Evolutionary conservation across 2,797 vertebrate genomes (phyloP), one percentile per base, ranked within the genome.

Genomic region (Gymnocypris eckloni): DNA sequence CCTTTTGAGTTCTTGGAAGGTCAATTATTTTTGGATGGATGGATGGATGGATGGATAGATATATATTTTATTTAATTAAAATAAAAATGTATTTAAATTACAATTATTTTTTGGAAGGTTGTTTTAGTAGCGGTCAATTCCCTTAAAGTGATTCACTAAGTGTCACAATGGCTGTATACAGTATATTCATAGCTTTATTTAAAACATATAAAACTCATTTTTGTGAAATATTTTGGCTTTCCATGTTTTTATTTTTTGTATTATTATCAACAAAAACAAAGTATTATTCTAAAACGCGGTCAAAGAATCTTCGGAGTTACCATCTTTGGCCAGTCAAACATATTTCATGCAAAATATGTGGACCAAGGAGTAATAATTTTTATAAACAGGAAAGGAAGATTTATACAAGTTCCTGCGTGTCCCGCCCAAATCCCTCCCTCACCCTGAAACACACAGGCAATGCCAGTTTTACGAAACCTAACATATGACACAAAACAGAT

Each of bases 341-440:
- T 67, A 61, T 80, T 67, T 80, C 43, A 80, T 66, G 61, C 56
- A 48, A 10, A 80, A 41, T 64, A n/a, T 67, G 73, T 78, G 43
- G 50, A 79, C 83, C 75, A 78, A 78, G 83, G 33, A 37, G 48
- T 77, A 88, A 82, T 78, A 18, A 72, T 50, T 75, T 52, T 83
- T 84, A 69, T 82, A 87, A 89, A 90, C 86, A 88, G 86, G 86
- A 90, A 90, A 80, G 66, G 77, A 56, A 61, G 79, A 86, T 86
- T 87, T 87, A 77, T 85, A 83, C 52, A 69, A 79, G 76, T 82
- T 86, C 80, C 87, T 81, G 39, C 56, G 69, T 81, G 80, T 81
- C 66, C 83, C 64, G 59, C 77, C 79, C 87, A 88, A 89, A 79
- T 84, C 85, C 83, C 64, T 67, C 79, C 71, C 59, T 54, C 56